A percentile compares a stretch with the other conserved stretches of the same genome.
These are phyloP conservation scores for Epizoanthus rinbou DNA, from an alignment of 92 coral and sea anemone species.

Conservation along the genomic window DNA sequence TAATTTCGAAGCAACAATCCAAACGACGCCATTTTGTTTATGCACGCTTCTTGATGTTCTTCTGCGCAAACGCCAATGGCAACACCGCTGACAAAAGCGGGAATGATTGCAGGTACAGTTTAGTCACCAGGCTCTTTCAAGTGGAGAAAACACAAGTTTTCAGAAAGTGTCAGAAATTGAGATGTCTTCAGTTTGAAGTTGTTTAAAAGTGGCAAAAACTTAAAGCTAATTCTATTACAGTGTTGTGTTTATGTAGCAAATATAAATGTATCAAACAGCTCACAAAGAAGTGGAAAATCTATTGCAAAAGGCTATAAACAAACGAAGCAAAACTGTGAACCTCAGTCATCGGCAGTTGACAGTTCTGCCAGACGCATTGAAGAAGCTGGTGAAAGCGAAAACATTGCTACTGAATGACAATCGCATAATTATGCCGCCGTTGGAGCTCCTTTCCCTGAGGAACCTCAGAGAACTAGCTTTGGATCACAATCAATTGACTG, in stretches of 20 bases:
- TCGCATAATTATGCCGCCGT: slow-evolving; percentile 95
- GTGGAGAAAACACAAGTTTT: neutral
- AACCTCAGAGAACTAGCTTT: slow-evolving; percentile 75
- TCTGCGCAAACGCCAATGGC: slow-evolving; percentile 21
- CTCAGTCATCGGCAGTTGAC: slow-evolving; percentile 92
- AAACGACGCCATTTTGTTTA: slow-evolving; percentile 30
- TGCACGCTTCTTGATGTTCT: neutral
- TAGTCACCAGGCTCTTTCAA: neutral
- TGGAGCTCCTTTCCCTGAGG: slow-evolving; percentile 78
- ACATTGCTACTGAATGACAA: slow-evolving; percentile 84
- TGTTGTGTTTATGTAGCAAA: neutral
- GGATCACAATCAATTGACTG: slow-evolving; percentile 94
- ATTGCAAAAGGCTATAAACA: slow-evolving; percentile 64
- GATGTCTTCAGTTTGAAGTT: neutral
- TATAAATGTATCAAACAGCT: slow-evolving; percentile 81
- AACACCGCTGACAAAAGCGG: slow-evolving; percentile 25
- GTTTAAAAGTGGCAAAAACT: neutral
- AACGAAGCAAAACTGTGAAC: slow-evolving; percentile 63
- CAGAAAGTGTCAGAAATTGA: neutral
- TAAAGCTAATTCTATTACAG: neutral
- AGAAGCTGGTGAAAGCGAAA: slow-evolving; percentile 68
- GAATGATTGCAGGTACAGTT: neutral
- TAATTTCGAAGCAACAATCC: slow-evolving; percentile 14
- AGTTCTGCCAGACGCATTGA: slow-evolving; percentile 80
- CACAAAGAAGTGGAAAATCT: slow-evolving; percentile 82